Base-by-base conservation (phyloP, 2,888 invertebrate species). In the Eupithecia subumbrata region DNA sequence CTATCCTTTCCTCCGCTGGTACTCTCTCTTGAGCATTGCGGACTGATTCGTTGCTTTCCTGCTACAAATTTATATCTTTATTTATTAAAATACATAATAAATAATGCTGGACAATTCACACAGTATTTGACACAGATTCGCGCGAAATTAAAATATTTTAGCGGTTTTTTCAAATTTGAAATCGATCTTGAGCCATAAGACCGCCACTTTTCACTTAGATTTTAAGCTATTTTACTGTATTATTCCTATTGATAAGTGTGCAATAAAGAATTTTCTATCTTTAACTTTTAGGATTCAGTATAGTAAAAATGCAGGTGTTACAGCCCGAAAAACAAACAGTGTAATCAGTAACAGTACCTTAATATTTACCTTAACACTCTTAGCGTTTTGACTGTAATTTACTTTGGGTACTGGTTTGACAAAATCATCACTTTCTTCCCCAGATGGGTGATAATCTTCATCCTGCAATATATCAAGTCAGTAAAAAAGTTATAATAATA, bases 11-110 rank as follows among this genome's bases (percentile, higher is more conserved):
- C 74, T 93, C 93, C 2, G 94, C 90, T 69, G 95, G 95, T 71
- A 95, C 95, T 71, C 93, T 91, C 84, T 94, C 95, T 77, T 95
- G 95, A 0, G 95, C 95, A 72, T 88, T 91, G 43, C 94, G 91
- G 1, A 95, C 94, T 0, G 92, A 92, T 77, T 94, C 94, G 71
- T 84, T 89, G 76, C 88, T 84, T 70, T 86, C 85, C 79, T 87
- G 71, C 43, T 68, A n/a, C 34, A 40, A n/a, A 14, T 67, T 67
- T 37, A 67, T 0, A 37, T n/a, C 9, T 5, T 67, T 4, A 40
- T 66, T 18, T 11, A 67, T 37, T 18, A 66, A 34, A 16, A 66
- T 37, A n/a, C n/a, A n/a, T n/a, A n/a, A n/a, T n/a, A n/a, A n/a
- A n/a, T n/a, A n/a, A n/a, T n/a, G n/a, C n/a, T n/a, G n/a, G n/a